Percentiles rank a stretch among this genome's conserved stretches.
These are phyloP conservation scores for Borostomias antarcticus DNA, from an alignment of 2,797 vertebrate species.

Conservation along the genomic window DNA sequence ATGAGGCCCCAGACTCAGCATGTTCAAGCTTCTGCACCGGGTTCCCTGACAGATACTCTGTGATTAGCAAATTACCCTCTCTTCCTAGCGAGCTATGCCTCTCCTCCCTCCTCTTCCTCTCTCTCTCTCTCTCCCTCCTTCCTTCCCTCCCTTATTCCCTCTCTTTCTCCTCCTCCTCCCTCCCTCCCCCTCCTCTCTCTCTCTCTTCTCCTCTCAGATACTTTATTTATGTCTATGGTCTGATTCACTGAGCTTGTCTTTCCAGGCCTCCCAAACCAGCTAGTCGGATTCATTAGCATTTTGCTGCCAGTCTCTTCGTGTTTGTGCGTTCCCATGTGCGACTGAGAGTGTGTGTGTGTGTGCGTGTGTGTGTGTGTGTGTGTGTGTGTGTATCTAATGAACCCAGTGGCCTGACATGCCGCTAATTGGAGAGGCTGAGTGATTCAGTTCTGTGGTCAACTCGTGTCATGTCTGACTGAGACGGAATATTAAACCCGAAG, in stretches of 20 bases:
- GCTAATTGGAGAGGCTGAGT: constrained; percentile 36
- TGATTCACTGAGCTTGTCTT: constrained; percentile 7
- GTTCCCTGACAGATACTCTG: neutral
- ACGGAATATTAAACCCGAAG: constrained; percentile 16
- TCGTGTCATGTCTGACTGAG: constrained; percentile 2
- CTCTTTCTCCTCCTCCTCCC: neutral
- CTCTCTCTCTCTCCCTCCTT: constrained; percentile 13
- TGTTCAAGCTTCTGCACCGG: neutral
- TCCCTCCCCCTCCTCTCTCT: neutral
- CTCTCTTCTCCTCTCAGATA: constrained; percentile 1
- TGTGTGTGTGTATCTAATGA: constrained; percentile 16
- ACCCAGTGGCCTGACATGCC: constrained; percentile 12
- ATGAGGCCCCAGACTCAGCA: too few species aligned
- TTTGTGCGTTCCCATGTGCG: neutral
- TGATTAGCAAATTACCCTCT: neutral
- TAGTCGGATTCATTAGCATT: constrained; percentile 28
- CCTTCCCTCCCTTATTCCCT: neutral
- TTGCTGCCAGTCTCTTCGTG: neutral
- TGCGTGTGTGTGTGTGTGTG: neutral
- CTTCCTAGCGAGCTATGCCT: neutral
- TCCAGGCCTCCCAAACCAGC: constrained; percentile 7
- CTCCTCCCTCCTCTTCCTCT: neutral
- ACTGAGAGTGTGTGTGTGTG: neutral
- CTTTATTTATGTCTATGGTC: constrained; percentile 7
- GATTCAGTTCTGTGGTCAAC: constrained; percentile 24